A percentile compares a stretch with the other conserved stretches of the same genome.
Evolutionary conservation across 2,888 invertebrate genomes (phyloP).

Genomic region (Leucoptera coffeella): DNA sequence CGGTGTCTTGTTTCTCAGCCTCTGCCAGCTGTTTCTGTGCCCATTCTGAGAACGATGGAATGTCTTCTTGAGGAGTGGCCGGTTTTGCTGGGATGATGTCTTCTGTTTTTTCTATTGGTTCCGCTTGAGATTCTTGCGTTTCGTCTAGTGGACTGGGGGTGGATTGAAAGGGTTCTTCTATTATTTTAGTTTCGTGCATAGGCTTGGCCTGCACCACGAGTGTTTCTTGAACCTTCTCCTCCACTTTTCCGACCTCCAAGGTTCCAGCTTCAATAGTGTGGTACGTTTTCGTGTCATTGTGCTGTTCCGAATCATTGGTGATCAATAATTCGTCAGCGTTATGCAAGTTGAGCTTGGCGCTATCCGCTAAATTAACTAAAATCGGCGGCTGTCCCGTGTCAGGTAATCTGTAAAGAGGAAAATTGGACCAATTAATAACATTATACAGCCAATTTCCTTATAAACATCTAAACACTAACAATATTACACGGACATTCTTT

Average conservation of each 20-base stretch:
- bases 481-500: no score
- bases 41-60: constrained; percentile 92
- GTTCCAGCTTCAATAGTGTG: constrained; percentile 14
- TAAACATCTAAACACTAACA: no score
- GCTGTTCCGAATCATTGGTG: constrained; percentile 37
- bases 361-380: constrained; percentile 56
- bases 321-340: constrained; percentile 47
- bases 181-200: constrained; percentile 29
- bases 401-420: constrained; percentile 44
- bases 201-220: constrained; percentile 37
- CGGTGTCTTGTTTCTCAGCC: constrained; percentile 72
- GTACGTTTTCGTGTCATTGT: constrained; percentile 24
- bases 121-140: constrained; percentile 45
- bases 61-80: constrained; percentile 63
- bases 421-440: neutral
- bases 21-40: constrained; percentile 85
- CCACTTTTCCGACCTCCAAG: constrained; percentile 16
- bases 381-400: constrained; percentile 57
- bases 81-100: constrained; percentile 41
- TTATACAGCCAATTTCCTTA: no score
- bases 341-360: constrained; percentile 53
- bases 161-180: constrained; percentile 28
- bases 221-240: constrained; percentile 13
- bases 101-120: constrained; percentile 19
- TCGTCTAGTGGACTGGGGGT: constrained; percentile 19